Evolutionary conservation across 2,888 invertebrate species (phyloP), one percentile per base, ranked within the genome.

Genomic region (Xestia sexstrigata): DNA sequence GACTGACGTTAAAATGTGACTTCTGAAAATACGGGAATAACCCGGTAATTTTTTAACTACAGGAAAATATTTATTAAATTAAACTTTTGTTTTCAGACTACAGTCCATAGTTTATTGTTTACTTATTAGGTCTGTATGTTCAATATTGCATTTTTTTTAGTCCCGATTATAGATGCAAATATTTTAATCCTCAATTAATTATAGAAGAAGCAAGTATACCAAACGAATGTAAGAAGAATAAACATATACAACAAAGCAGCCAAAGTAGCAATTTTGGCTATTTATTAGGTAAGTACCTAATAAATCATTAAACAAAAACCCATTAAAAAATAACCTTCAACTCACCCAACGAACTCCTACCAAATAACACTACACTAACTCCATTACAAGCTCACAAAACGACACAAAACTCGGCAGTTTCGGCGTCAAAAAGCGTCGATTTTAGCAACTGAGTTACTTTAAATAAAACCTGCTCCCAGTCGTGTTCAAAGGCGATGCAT

Each of bases 401-500:
- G 63, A 67, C 42, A 73, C 62, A 67, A 62, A 70, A 70, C 30
- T 80, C 68, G 26, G 23, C 52, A 77, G 74, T 74, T 83, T 77
- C 58, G 65, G 72, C 71, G 74, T 86, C 81, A 83, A 85, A 88
- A 86, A 83, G 76, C 79, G 79, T 75, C 71, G 52, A 80, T 58
- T 84, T 63, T 72, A 74, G 65, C 65, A 75, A 76, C 79, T 81
- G 83, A 85, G 80, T 88, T 79, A 81, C 81, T 88, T 86, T 87
- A 89, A 86, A 87, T 85, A 89, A 91, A 89, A 86, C 62, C 75
- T 79, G 67, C 74, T 82, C 76, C 78, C 71, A 67, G 67, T 67
- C 79, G 67, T 86, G 85, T 87, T 85, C 87, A 90, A 90, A 91
- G 87, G 88, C 88, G 85, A 86, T 88, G 90, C 89, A 90, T 91